phyloP scores from a whole-genome alignment of 1,140 invertebrate species.

The Nylanderia fulva region DNA sequence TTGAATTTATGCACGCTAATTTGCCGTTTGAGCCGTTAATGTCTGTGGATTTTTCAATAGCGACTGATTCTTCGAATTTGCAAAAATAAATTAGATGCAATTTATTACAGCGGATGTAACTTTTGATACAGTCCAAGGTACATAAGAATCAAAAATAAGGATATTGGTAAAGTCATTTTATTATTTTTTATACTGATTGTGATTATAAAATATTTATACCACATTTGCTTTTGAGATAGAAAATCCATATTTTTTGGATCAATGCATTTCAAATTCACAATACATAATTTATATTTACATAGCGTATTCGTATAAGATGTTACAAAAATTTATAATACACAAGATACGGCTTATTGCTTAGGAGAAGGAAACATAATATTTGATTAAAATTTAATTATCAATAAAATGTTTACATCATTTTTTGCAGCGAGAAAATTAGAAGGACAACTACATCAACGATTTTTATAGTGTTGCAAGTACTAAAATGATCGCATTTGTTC shows the following conservation, averaged over 20 bases:
- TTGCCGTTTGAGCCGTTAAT: conserved; percentile 43
- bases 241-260: conserved; percentile 9
- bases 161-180: background rate
- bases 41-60: conserved; percentile 6
- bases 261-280: conserved; percentile 3
- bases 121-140: background rate
- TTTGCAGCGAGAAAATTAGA: background rate
- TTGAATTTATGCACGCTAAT: conserved; percentile 50
- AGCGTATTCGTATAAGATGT: background rate
- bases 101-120: background rate
- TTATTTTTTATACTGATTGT: background rate
- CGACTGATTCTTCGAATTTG: background rate
- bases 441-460: background rate
- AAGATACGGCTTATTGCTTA: background rate
- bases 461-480: background rate
- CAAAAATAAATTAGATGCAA: no score
- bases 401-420: background rate
- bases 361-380: background rate
- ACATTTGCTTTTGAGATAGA: background rate
- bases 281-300: background rate
- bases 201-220: background rate
- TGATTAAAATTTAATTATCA: background rate
- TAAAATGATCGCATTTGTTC: conserved; percentile 36
- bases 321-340: background rate
- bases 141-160: background rate